Percentiles rank a stretch among this genome's conserved stretches.
These are phyloP conservation scores for Hystrix cristata DNA, from an alignment of 2,113 vertebrate species.

Conservation along the genomic window DNA sequence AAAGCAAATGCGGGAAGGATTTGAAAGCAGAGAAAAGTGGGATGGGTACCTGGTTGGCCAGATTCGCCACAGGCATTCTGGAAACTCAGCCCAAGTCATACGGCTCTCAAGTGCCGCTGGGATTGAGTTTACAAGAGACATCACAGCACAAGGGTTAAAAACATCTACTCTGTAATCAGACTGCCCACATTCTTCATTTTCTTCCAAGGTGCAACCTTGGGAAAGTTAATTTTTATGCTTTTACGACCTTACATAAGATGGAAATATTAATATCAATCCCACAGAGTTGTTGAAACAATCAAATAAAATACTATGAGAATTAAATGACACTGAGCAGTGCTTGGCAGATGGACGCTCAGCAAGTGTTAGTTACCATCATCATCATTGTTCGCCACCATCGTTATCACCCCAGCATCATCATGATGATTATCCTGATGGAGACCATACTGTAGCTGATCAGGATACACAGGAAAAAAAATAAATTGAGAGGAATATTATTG, in stretches of 20 bases:
- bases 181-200: neutral
- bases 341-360: neutral
- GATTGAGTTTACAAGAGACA: neutral
- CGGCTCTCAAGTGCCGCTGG: neutral
- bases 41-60: neutral
- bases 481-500: neutral
- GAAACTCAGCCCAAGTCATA: neutral
- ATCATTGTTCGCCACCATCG: rapidly evolving
- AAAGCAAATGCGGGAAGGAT: neutral
- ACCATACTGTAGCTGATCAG: neutral
- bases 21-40: neutral
- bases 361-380: neutral
- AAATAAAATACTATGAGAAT: constrained; percentile 32
- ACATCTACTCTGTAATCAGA: neutral
- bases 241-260: constrained; percentile 19
- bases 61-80: neutral
- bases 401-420: neutral
- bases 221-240: neutral
- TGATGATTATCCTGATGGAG: neutral
- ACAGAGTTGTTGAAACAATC: neutral
- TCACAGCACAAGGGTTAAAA: neutral
- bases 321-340: neutral
- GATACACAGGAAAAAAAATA: neutral
- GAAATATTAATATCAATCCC: neutral
- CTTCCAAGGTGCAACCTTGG: neutral